Conservation (phyloP, 1,140 invertebrate species). For the Ephestia elutella region DNA sequence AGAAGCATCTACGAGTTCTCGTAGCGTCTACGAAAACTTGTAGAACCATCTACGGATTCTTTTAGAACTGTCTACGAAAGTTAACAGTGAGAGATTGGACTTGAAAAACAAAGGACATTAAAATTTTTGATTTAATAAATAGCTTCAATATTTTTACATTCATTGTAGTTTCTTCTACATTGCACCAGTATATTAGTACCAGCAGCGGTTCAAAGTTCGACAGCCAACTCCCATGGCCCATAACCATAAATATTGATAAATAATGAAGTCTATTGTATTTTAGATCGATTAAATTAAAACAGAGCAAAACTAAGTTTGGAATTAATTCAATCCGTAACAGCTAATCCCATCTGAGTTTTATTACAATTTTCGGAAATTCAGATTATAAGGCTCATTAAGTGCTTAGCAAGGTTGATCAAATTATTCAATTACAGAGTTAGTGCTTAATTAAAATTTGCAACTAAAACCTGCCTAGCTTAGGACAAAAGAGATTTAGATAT, state of each 20-base stretch:
- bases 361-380: neutral
- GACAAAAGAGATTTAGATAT: neutral
- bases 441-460: neutral
- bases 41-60: too few relatives aligned
- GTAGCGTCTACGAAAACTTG: too few relatives aligned
- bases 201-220: neutral
- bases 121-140: too few relatives aligned
- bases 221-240: neutral
- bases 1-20: too few relatives aligned
- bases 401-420: neutral
- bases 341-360: neutral
- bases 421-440: neutral
- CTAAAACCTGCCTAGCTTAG: neutral
- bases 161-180: too few relatives aligned
- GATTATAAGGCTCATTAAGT: neutral
- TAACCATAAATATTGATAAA: neutral
- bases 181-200: too few relatives aligned
- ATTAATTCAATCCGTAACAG: neutral
- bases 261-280: neutral
- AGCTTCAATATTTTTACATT: too few relatives aligned
- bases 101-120: too few relatives aligned
- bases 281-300: neutral
- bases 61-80: too few relatives aligned
- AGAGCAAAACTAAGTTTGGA: neutral
- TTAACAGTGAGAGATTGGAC: too few relatives aligned